Evolutionary conservation across 2,113 vertebrate genomes (phyloP).

Genomic region (Vulpes lagopus): DNA sequence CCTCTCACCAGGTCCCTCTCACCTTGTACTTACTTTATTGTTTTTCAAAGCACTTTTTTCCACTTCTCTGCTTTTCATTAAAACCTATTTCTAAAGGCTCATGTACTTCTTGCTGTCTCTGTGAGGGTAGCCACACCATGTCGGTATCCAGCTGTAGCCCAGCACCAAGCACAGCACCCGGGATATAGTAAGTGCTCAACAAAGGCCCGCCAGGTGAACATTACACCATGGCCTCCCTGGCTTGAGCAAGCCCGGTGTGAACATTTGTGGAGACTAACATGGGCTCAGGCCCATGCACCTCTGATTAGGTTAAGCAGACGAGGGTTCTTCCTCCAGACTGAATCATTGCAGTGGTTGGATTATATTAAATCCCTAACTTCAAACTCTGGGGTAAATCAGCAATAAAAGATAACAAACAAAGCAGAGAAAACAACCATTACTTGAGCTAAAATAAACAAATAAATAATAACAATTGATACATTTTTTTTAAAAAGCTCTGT

Average conservation of each 20-base stretch:
- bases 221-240: no score
- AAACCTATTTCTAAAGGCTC: background rate
- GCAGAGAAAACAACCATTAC: background rate
- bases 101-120: background rate
- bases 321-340: background rate
- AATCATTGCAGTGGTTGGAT: background rate
- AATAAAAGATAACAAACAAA: background rate
- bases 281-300: accelerated
- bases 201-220: background rate
- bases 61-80: background rate
- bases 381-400: background rate
- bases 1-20: background rate
- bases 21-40: background rate
- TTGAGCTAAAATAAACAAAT: background rate
- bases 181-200: background rate
- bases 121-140: background rate
- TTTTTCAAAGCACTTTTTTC: background rate
- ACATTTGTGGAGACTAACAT: accelerated
- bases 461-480: background rate
- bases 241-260: background rate
- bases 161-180: background rate
- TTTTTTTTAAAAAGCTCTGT: background rate
- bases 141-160: background rate
- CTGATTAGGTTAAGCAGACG: background rate
- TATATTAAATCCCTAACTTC: background rate